Base-by-base conservation (phyloP, 2,113 vertebrate genomes). In the Sander lucioperca region DNA sequence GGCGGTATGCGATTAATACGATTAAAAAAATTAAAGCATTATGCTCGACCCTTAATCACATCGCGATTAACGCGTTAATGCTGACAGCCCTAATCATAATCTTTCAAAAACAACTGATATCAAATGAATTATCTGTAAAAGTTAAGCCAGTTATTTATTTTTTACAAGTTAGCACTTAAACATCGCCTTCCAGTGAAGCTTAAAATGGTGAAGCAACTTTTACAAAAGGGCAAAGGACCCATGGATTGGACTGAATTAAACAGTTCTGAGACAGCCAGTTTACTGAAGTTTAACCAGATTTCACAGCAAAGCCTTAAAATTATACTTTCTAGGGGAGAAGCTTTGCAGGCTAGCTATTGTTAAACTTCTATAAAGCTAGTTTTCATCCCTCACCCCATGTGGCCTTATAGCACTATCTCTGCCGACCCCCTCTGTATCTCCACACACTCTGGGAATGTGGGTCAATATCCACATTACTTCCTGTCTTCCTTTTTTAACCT, bases 381-480 rank as follows among this genome's bases (percentile, higher is more conserved):
- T 75, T 89, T 84, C 84, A 89, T 88, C 83, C 84, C 14, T 85
- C 80, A n/a, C 72, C 89, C 79, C 83, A 83, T 84, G 86, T 86
- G 81, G 88, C 89, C 85, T 81, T 39, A 74, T 74, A 79, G 45
- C 82, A 62, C 77, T 58, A 75, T 88, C 84, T 83, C 77, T 56
- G 51, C 77, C 14, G 67, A 39, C 68, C 48, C 53, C 54, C 50
- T 59, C 75, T 65, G 64, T 72, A 59, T 61, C 64, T 72, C 30
- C 63, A 72, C 54, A 63, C 67, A 48, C 64, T 57, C 6, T 11
- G 62, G 77, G 59, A 89, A 88, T 83, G 70, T 86, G 79, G 80
- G 78, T 89, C 87, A 91, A 77, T 90, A 80, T 86, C 80, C 69
- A 51, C 83, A 91, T 77, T 73, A 58, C 68, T 80, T 75, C 59